These are phyloP conservation scores for Ptiloglossa arizonensis DNA, from an alignment of 1,140 invertebrate genomes.

Conservation along the genomic window DNA sequence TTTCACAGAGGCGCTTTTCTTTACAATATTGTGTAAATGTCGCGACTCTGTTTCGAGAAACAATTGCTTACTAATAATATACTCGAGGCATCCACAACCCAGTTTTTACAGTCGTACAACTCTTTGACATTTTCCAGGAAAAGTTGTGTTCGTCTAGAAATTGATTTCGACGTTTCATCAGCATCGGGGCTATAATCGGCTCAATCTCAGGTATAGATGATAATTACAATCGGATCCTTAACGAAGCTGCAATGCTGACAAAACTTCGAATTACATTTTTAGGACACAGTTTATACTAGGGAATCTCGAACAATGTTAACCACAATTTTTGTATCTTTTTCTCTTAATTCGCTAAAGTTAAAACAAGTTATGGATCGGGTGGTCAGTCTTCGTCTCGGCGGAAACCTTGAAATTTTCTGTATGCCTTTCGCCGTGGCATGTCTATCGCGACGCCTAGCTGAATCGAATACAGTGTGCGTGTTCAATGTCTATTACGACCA, in stretches of 20 bases:
- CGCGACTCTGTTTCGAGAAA: background rate
- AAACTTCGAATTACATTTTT: no score
- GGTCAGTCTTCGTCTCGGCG: constrained; percentile 54
- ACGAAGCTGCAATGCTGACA: no score
- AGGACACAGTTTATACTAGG: background rate
- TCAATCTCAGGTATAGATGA: no score
- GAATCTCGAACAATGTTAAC: background rate
- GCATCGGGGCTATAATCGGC: no score
- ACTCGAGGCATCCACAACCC: no score
- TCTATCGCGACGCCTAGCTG: background rate
- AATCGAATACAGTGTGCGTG: constrained; percentile 35
- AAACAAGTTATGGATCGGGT: constrained; percentile 6
- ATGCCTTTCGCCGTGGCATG: background rate
- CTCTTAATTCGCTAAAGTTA: background rate
- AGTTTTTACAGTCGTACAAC: no score
- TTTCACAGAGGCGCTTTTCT: background rate
- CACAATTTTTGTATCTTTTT: no score
- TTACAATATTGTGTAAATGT: background rate
- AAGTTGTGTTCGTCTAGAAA: no score
- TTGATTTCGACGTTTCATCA: no score
- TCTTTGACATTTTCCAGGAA: no score
- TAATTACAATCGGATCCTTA: no score
- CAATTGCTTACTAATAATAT: background rate
- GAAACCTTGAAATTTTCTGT: constrained; percentile 9
- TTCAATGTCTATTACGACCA: background rate